Conservation (phyloP, 2,113 vertebrate species). For the Apaloderma vittatum region DNA sequence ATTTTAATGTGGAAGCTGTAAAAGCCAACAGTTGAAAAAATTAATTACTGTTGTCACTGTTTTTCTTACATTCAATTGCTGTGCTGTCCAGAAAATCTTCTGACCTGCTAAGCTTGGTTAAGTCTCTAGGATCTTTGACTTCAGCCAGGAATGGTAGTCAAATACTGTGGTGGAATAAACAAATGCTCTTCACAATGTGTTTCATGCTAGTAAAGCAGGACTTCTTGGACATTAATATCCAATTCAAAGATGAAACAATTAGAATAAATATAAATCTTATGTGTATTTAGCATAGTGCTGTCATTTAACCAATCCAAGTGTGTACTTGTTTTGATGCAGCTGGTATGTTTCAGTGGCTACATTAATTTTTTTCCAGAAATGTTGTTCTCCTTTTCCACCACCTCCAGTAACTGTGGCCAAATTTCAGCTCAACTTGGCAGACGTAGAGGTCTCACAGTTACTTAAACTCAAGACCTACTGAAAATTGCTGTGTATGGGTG, state of each 20-base stretch:
- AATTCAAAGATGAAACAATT: not conserved
- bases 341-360: not conserved
- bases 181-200: not conserved
- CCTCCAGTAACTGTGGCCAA: not conserved
- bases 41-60: not conserved
- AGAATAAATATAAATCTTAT: not conserved
- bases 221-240: not conserved
- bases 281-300: not conserved
- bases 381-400: not conserved
- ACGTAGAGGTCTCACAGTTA: not conserved
- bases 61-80: not conserved
- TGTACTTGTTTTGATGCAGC: not conserved
- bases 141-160: not conserved
- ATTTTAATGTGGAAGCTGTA: not conserved
- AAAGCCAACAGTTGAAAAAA: not conserved
- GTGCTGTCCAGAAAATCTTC: not conserved
- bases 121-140: not conserved
- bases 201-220: not conserved
- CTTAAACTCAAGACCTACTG: not conserved
- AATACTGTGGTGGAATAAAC: not conserved
- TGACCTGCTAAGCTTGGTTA: not conserved
- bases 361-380: not conserved
- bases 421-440: not conserved
- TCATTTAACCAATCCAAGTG: not conserved
- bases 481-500: not conserved